phyloP scores from a whole-genome alignment of 2,888 invertebrate genomes.

The Hirtodrosophila duncani region DNA sequence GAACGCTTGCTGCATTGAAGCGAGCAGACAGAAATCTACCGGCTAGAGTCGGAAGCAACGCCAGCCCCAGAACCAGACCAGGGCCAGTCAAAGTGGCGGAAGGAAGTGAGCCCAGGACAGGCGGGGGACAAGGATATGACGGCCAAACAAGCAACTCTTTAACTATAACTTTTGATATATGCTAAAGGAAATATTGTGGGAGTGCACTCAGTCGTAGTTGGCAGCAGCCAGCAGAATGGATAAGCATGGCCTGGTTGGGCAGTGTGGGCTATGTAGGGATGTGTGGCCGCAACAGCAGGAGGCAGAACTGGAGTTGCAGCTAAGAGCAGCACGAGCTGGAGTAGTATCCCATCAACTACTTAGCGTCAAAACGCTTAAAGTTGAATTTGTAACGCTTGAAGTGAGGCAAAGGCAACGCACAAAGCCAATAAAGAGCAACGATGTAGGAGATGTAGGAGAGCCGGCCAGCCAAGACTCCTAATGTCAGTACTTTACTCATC shows the following conservation, averaged over 20 bases:
- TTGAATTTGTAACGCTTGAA: slow-evolving; percentile 70
- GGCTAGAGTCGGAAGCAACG: slow-evolving; percentile 19
- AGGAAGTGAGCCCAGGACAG: slow-evolving; percentile 39
- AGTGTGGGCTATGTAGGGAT: no score
- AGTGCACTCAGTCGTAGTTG: slow-evolving; percentile 61
- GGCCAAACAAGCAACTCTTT: slow-evolving; percentile 61
- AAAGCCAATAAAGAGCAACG: slow-evolving; percentile 68
- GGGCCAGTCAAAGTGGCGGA: slow-evolving; percentile 57
- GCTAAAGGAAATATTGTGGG: slow-evolving; percentile 60
- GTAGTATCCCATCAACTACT: slow-evolving; percentile 62
- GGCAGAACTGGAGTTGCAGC: not conserved
- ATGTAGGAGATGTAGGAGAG: slow-evolving; percentile 18
- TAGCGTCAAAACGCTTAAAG: slow-evolving; percentile 71
- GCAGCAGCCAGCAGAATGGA: slow-evolving; percentile 23
- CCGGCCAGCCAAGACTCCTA: slow-evolving; percentile 21
- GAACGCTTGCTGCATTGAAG: slow-evolving; percentile 23
- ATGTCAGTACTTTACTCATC: slow-evolving; percentile 59
- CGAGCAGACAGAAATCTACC: slow-evolving; percentile 46
- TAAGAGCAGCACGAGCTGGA: not conserved
- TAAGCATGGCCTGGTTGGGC: no score
- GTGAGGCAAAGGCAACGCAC: slow-evolving; percentile 54
- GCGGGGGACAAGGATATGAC: slow-evolving; percentile 15
- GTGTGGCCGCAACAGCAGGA: slow-evolving; percentile 9
- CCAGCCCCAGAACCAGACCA: not conserved
- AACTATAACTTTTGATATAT: slow-evolving; percentile 72